phyloP scores from a whole-genome alignment of 2,113 vertebrate species.

The Dolichotis patagonum region DNA sequence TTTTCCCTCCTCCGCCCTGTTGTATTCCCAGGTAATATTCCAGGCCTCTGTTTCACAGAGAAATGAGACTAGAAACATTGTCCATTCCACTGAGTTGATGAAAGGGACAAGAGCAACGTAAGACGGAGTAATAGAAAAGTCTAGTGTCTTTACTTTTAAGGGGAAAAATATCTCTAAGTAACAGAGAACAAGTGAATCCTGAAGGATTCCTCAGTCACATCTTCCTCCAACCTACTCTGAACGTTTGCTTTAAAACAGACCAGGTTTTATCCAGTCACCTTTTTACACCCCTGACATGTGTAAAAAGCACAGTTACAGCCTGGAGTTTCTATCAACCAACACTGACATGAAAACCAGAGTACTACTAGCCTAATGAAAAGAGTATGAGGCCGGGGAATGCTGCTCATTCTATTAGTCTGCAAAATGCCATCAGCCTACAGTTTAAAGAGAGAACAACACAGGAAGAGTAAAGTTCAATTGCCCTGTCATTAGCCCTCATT shows the following conservation, averaged over 20 bases:
- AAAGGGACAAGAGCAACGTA: background rate
- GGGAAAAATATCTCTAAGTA: constrained; percentile 26
- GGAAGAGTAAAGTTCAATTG: constrained; percentile 65
- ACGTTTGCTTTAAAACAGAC: background rate
- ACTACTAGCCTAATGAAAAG: background rate
- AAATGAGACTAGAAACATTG: background rate
- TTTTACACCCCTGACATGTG: background rate
- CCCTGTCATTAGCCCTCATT: constrained; percentile 74
- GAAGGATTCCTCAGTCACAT: background rate
- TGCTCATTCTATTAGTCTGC: constrained; percentile 24
- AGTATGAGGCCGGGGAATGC: background rate
- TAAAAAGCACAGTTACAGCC: background rate
- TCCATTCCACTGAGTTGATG: background rate
- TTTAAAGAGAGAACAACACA: constrained; percentile 56
- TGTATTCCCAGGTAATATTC: background rate
- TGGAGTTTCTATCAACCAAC: background rate
- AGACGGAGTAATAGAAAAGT: background rate
- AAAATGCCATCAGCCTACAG: constrained; percentile 59
- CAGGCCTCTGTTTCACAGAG: background rate
- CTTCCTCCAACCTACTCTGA: background rate
- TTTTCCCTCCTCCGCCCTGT: background rate
- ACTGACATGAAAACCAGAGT: constrained; percentile 8
- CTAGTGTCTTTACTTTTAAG: background rate
- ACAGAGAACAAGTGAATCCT: background rate
- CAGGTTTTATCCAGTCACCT: background rate